Conservation (phyloP, 2,888 invertebrate species). For the Geotrupes spiniger region DNA sequence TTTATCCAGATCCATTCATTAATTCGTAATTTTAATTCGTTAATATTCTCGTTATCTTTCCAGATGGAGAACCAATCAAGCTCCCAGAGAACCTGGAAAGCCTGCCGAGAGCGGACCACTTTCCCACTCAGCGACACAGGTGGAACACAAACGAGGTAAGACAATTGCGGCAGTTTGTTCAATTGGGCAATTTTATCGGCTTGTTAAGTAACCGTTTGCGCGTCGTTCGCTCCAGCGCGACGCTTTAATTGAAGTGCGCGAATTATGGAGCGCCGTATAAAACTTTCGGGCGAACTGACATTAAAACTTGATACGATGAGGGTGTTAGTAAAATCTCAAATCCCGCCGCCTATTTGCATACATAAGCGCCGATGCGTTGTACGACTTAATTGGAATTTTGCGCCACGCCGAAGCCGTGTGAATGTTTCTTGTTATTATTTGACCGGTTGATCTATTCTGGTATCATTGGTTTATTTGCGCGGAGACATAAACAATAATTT, state of each 20-base stretch:
- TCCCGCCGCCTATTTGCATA: too few relatives aligned
- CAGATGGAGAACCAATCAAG: conserved; percentile 91
- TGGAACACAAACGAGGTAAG: conserved; percentile 99
- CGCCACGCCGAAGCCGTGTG: too few relatives aligned
- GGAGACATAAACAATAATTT: too few relatives aligned
- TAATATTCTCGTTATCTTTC: conserved; percentile 35
- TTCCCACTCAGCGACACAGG: conserved; percentile 90
- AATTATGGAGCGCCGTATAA: not conserved
- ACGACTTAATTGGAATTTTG: too few relatives aligned
- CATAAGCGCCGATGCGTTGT: too few relatives aligned
- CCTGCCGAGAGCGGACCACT: conserved; percentile 89
- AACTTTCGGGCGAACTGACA: not conserved
- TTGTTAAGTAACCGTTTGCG: conserved; percentile 10
- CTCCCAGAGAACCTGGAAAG: conserved; percentile 94
- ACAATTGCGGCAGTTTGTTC: conserved; percentile 25
- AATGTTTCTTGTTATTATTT: too few relatives aligned
- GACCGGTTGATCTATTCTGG: too few relatives aligned
- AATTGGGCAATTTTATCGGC: conserved; percentile 17
- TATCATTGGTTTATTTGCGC: too few relatives aligned
- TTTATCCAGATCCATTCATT: too few relatives aligned
- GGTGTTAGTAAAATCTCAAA: too few relatives aligned
- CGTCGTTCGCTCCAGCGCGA: not conserved
- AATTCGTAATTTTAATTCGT: too few relatives aligned
- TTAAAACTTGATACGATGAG: not conserved
- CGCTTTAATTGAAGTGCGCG: not conserved